phyloP scores from a whole-genome alignment of 2,113 vertebrate genomes.

The Tricholaema leucomelas region DNA sequence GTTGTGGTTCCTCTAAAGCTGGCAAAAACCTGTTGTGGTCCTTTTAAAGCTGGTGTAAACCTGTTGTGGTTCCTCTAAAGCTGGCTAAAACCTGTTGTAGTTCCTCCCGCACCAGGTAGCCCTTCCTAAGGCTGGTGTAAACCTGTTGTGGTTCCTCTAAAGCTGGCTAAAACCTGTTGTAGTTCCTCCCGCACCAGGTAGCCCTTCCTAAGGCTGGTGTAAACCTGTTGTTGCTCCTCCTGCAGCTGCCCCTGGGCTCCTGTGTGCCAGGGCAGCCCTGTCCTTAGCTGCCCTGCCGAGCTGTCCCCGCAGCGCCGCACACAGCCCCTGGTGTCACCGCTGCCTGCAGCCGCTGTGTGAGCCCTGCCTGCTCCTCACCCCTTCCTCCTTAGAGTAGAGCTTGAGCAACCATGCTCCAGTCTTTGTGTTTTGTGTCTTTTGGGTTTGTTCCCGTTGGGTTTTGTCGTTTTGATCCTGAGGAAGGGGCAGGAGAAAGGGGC shows the following conservation, averaged over 20 bases:
- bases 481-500: conserved; percentile 31
- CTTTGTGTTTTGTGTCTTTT: neutral
- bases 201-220: neutral
- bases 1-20: too few relatives aligned
- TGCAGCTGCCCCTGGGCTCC: conserved; percentile 32
- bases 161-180: too few relatives aligned
- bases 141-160: too few relatives aligned
- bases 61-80: too few relatives aligned
- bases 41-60: too few relatives aligned
- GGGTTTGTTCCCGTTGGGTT: neutral
- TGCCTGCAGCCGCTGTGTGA: too few relatives aligned
- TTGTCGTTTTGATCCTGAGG: neutral
- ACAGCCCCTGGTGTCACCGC: conserved; percentile 15
- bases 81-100: too few relatives aligned
- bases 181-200: too few relatives aligned
- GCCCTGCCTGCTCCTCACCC: conserved; percentile 12
- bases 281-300: conserved; percentile 51
- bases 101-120: too few relatives aligned
- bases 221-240: conserved; percentile 17
- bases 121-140: too few relatives aligned
- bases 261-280: conserved; percentile 24
- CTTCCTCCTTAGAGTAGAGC: conserved; percentile 28
- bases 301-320: neutral
- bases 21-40: too few relatives aligned
- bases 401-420: neutral